Evolutionary conservation across 2,113 vertebrate species (phyloP), one percentile per base, ranked within the genome.

Genomic region (Capricornis sumatraensis): DNA sequence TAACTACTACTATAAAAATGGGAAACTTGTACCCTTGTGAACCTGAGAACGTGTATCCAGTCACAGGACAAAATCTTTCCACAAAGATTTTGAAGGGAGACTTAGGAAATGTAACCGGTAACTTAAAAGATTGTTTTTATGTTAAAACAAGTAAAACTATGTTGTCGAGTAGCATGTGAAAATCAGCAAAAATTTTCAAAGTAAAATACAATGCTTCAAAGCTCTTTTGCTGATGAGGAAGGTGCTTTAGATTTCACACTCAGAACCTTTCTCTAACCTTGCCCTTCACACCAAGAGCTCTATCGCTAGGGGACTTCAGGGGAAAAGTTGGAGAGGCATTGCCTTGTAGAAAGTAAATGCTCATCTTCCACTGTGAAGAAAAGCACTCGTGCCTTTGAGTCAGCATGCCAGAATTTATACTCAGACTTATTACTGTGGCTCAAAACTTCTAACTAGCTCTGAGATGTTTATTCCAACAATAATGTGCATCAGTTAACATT

Each of bases 391-490:
- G 87, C 52, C 64, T 97, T 91, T 82, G 82, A 93, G 47, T 82
- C 60, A 64, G 10, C 88, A 36, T 5, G 40, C 23, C 55, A 92
- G 88, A 94, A 97, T 94, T 94, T 95, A 81, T 85, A 47, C 43
- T 94, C 82, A 94, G 52, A 95, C 40, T 83, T 81, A 93, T 84
- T 89, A 43, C 85, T 83, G 30, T 81, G 50, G 90, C 87, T 95
- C 76, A 86, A 94, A 94, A 95, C 52, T 76, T 94, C 67, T 93
- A 84, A 64, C 28, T 50, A 90, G 50, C 58, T 95, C 67, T 64
- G 71, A 94, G 53, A 89, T 67, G 74, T 88, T 96, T 88, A 94
- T 96, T 91, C 78, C 64, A 95, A 62, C n/a, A 74, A 58, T 71
- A 60, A 60, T 76, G 52, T 96, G 57, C 53, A 5, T 82, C 85